A percentile compares a stretch with the other conserved stretches of the same genome.
Evolutionary conservation across 2,888 invertebrate genomes (phyloP).

Genomic region (Lypha dubia): DNA sequence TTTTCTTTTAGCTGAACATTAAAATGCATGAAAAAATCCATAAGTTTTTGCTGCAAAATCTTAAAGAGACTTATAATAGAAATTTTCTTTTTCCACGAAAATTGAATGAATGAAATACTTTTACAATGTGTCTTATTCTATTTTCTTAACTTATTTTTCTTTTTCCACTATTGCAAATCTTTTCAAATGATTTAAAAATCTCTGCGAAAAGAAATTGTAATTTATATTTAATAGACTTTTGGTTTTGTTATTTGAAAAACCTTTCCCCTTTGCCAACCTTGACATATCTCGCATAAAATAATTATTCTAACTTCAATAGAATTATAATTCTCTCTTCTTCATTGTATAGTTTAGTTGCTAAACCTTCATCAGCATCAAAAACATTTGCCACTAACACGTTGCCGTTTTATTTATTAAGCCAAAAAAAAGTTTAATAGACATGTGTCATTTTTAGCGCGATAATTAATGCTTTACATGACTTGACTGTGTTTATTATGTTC

Average conservation of each 20-base stretch:
- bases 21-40: too few species aligned
- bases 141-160: too few species aligned
- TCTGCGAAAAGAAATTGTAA: not conserved
- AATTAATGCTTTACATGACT: slow-evolving; percentile 66
- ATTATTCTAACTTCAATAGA: not conserved
- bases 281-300: not conserved
- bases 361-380: not conserved
- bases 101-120: too few species aligned
- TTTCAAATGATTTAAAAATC: too few species aligned
- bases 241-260: not conserved
- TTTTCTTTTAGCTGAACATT: too few species aligned
- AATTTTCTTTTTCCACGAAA: too few species aligned
- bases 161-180: too few species aligned
- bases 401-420: slow-evolving; percentile 23
- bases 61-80: too few species aligned
- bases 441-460: slow-evolving; percentile 70
- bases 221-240: not conserved
- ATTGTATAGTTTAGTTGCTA: not conserved
- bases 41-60: too few species aligned
- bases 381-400: slow-evolving; percentile 16
- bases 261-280: not conserved
- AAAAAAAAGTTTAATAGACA: slow-evolving; percentile 51
- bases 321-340: not conserved
- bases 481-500: slow-evolving; percentile 35
- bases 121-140: too few species aligned